Conservation (phyloP, 1,140 invertebrate species). For the Asobara japonica region DNA sequence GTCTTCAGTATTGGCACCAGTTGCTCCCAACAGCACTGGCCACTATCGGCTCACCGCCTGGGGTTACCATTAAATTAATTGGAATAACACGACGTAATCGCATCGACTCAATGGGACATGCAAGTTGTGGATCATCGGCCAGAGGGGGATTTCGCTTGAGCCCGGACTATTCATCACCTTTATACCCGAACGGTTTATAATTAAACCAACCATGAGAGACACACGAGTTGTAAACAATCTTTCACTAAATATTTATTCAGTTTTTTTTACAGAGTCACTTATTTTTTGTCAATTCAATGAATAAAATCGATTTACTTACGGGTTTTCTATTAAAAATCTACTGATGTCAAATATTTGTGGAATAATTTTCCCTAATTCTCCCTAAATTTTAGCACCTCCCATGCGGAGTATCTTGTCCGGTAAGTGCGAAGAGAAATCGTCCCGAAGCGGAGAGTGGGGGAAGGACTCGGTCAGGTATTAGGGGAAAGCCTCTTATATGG, state of each 20-base stretch:
- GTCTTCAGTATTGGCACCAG: background rate
- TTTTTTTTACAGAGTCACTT: background rate
- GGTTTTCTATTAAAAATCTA: no score
- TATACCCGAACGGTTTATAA: background rate
- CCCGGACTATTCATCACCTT: background rate
- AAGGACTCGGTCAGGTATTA: no score
- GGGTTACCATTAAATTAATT: slow-evolving; percentile 52
- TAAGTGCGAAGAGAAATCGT: no score
- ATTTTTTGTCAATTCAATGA: background rate
- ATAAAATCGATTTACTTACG: no score
- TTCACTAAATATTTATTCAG: background rate
- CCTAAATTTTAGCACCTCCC: no score
- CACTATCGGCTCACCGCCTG: slow-evolving; percentile 33
- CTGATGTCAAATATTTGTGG: no score
- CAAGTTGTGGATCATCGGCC: background rate
- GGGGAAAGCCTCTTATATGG: no score
- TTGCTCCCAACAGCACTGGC: background rate
- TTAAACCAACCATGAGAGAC: background rate
- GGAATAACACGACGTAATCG: slow-evolving; percentile 45
- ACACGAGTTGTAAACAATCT: slow-evolving; percentile 4
- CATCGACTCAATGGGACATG: slow-evolving; percentile 4
- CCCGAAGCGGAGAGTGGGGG: no score
- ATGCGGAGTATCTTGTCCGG: no score
- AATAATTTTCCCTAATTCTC: no score
- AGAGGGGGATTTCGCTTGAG: background rate